Conservation (phyloP, 2,113 vertebrate genomes). For the Crotalus helleri region DNA sequence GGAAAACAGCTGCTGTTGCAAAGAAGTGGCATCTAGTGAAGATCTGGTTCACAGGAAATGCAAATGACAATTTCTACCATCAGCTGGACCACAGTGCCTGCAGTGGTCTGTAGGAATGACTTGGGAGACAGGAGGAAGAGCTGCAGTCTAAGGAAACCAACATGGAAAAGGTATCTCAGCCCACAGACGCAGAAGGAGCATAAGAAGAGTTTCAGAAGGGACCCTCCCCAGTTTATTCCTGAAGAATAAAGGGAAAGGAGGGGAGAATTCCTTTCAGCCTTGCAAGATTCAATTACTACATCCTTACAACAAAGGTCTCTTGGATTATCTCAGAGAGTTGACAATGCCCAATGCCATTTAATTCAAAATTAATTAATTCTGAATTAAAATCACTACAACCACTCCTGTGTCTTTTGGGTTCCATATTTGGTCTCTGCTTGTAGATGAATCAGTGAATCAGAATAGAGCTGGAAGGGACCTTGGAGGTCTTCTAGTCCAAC, state of each 20-base stretch:
- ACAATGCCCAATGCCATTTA: too few relatives aligned
- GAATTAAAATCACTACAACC: too few relatives aligned
- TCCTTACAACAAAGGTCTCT: too few relatives aligned
- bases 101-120: neutral
- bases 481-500: too few relatives aligned
- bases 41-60: neutral
- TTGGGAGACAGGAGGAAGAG: neutral
- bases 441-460: neutral
- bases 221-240: too few relatives aligned
- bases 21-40: neutral
- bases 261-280: too few relatives aligned
- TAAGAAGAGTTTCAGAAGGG: too few relatives aligned
- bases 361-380: too few relatives aligned
- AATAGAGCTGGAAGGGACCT: too few relatives aligned
- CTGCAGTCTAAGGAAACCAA: neutral
- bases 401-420: neutral
- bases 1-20: neutral
- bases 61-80: neutral
- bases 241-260: too few relatives aligned
- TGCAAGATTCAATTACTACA: too few relatives aligned
- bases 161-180: neutral
- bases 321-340: too few relatives aligned
- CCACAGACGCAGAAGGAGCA: neutral
- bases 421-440: neutral
- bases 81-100: neutral